phyloP scores from a whole-genome alignment of 2,113 vertebrate genomes.

The Phrynocephalus versicolor region DNA sequence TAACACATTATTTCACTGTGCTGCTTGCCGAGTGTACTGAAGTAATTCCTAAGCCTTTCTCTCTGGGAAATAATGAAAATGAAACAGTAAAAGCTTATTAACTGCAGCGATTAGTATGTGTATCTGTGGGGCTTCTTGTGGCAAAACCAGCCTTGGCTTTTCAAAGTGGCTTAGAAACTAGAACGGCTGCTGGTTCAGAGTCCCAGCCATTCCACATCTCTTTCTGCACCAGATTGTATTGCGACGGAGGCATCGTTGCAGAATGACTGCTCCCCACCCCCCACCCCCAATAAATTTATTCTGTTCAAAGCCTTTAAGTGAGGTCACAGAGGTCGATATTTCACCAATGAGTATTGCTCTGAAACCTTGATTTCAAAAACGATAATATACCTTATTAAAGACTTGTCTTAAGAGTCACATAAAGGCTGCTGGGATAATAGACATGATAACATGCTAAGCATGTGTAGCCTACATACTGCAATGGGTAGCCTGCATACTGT shows the following conservation, averaged over 20 bases:
- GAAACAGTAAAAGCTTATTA: conserved; percentile 14
- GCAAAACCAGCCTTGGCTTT: neutral
- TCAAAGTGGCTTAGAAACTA: neutral
- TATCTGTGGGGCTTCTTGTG: neutral
- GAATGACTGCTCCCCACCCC: neutral
- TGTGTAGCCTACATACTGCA: neutral
- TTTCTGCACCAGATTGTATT: neutral
- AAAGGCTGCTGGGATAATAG: neutral
- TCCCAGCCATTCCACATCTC: neutral
- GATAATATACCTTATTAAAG: neutral
- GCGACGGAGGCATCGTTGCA: neutral
- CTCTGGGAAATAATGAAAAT: conserved; percentile 12
- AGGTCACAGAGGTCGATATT: neutral
- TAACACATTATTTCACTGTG: conserved; percentile 4
- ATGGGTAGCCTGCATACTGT: no score
- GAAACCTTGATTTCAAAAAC: neutral
- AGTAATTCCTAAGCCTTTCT: conserved; percentile 13
- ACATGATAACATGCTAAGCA: neutral
- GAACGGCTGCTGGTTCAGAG: neutral
- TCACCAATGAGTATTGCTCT: neutral
- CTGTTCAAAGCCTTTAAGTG: neutral
- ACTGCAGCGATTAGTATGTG: neutral
- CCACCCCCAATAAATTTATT: neutral
- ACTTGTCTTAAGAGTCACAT: neutral
- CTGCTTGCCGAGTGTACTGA: neutral